Evolutionary conservation across 2,797 vertebrate species (phyloP).

Genomic region (Setipinna tenuifilis): DNA sequence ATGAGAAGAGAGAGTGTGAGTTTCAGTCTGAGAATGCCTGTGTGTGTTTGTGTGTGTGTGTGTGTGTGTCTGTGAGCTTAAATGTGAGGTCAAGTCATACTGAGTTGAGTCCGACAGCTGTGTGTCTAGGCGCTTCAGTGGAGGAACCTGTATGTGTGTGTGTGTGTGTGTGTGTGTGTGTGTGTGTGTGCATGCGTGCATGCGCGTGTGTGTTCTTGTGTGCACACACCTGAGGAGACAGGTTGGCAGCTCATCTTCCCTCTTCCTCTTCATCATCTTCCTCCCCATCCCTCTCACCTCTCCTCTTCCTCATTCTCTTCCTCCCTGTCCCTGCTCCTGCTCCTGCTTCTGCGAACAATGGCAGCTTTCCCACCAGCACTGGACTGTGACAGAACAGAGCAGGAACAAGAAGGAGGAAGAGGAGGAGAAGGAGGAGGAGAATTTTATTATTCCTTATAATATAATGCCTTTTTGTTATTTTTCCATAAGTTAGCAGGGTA

Average conservation of each 20-base stretch:
- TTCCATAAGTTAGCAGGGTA: too few species aligned
- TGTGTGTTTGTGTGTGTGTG: background rate
- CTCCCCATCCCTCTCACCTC: background rate
- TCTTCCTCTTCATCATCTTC: too few species aligned
- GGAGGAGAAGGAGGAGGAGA: background rate
- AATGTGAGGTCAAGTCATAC: too few species aligned
- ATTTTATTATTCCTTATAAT: too few species aligned
- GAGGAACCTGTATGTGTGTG: background rate
- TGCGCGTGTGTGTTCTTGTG: too few species aligned
- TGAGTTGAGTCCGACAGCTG: background rate
- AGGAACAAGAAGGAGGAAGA: constrained; percentile 10
- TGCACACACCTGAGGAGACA: constrained; percentile 6
- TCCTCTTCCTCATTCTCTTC: background rate
- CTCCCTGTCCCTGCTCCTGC: background rate
- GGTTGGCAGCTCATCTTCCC: background rate
- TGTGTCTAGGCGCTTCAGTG: background rate
- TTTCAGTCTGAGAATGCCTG: too few species aligned
- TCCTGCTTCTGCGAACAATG: background rate
- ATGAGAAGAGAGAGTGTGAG: background rate
- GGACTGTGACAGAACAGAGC: background rate
- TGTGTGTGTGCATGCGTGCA: too few species aligned
- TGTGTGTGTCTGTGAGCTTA: background rate
- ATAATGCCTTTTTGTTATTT: too few species aligned
- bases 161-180: too few species aligned
- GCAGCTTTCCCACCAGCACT: background rate